Conservation (phyloP, 2,113 vertebrate species). For the Melanocharis versteri region DNA sequence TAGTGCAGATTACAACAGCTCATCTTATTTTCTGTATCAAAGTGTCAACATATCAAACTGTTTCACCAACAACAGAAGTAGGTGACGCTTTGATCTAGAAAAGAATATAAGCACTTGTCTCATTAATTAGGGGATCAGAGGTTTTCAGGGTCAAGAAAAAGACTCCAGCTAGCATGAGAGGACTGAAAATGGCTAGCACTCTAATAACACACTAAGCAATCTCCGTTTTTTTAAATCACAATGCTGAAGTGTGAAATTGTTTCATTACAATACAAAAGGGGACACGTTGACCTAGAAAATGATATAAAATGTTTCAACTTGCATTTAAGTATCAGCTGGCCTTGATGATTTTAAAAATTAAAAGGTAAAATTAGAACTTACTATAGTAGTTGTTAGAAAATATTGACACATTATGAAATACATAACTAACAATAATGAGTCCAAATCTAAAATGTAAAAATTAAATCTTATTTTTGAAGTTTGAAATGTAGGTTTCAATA, state of each 20-base stretch:
- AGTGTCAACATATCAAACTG: slow-evolving; percentile 48
- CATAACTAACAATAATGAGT: not conserved
- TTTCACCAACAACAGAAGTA: slow-evolving; percentile 15
- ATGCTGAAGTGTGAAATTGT: not conserved
- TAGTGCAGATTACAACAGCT: slow-evolving; percentile 53
- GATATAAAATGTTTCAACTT: not conserved
- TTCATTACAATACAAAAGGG: not conserved
- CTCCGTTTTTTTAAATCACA: not conserved
- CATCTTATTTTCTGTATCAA: slow-evolving; percentile 50
- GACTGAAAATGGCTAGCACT: not conserved
- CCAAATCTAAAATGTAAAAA: not conserved
- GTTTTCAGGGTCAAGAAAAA: slow-evolving; percentile 35
- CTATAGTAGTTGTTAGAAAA: not conserved
- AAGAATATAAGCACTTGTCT: slow-evolving; percentile 12
- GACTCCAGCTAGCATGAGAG: not conserved
- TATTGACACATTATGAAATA: not conserved
- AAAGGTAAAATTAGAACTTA: not conserved
- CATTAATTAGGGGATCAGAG: slow-evolving; percentile 45
- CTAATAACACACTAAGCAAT: not conserved
- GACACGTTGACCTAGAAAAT: not conserved
- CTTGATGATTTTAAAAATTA: not conserved
- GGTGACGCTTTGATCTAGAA: slow-evolving; percentile 1
- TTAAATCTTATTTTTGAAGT: not conserved
- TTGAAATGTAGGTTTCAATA: not conserved
- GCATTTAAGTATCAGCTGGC: not conserved